A percentile compares a stretch with the other conserved stretches of the same genome.
phyloP scores from a whole-genome alignment of 2,113 vertebrate species.

The Benitochromis conjunctus region DNA sequence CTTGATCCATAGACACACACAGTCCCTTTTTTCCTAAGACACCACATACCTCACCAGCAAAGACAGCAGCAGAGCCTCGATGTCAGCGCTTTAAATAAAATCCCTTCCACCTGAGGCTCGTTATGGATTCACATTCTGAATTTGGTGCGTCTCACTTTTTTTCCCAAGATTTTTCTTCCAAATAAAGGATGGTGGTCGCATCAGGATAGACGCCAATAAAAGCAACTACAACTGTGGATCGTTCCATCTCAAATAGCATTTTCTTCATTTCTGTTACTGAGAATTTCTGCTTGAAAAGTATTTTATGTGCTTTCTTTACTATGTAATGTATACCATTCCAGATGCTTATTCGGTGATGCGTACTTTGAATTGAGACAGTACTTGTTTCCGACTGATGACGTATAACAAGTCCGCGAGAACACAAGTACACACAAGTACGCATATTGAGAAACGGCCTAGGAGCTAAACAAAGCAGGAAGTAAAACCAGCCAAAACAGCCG shows the following conservation, averaged over 20 bases:
- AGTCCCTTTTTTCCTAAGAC: neutral
- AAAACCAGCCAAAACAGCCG: neutral
- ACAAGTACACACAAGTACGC: too few relatives aligned
- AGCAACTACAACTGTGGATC: neutral
- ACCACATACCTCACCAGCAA: neutral
- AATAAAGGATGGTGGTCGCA: neutral
- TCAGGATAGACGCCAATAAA: neutral
- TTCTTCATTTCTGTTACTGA: too few relatives aligned
- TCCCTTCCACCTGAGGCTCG: neutral
- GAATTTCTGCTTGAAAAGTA: neutral
- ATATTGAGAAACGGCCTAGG: too few relatives aligned
- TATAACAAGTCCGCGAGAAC: too few relatives aligned
- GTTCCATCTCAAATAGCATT: neutral
- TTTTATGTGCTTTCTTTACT: rapidly evolving
- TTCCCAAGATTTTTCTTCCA: neutral
- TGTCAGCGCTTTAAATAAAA: neutral
- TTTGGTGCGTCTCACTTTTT: neutral
- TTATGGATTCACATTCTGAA: neutral
- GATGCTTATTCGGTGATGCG: too few relatives aligned
- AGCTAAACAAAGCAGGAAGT: neutral
- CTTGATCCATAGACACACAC: neutral
- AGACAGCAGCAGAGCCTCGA: neutral
- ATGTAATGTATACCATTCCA: too few relatives aligned
- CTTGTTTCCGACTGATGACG: too few relatives aligned
- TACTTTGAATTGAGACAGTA: too few relatives aligned